A percentile compares a stretch with the other conserved stretches of the same genome.
These are phyloP conservation scores for Sesamia inferens DNA, from an alignment of 2,888 invertebrate species.

Conservation along the genomic window DNA sequence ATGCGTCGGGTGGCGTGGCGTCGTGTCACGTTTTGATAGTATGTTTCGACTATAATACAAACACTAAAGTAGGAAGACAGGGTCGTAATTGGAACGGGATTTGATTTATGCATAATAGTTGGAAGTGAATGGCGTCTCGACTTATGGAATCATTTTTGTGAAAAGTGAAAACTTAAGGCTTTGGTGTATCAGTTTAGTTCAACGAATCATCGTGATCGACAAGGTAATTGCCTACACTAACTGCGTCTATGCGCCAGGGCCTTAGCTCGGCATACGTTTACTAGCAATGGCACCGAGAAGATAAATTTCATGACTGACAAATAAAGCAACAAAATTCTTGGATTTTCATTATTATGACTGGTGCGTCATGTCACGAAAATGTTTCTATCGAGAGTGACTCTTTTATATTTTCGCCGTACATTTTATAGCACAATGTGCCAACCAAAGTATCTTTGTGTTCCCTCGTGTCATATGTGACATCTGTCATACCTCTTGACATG, in stretches of 20 bases:
- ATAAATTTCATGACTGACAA: background rate
- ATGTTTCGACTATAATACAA: too few species aligned
- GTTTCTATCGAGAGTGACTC: background rate
- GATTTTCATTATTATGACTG: background rate
- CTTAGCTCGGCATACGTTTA: too few species aligned
- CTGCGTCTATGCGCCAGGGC: too few species aligned
- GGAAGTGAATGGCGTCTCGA: slow-evolving; percentile 3
- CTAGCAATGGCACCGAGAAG: background rate
- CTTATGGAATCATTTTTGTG: background rate
- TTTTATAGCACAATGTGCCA: background rate
- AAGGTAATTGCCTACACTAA: too few species aligned
- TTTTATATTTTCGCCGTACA: background rate
- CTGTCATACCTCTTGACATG: background rate
- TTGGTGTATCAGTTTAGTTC: background rate
- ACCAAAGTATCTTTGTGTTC: background rate
- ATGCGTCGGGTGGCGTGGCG: too few species aligned
- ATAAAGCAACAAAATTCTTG: background rate
- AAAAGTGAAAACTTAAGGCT: background rate
- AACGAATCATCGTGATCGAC: too few species aligned
- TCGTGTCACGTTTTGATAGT: too few species aligned
- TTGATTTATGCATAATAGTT: slow-evolving; percentile 32
- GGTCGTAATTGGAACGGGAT: slow-evolving; percentile 36
- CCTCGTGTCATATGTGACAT: background rate
- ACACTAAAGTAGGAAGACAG: slow-evolving; percentile 10
- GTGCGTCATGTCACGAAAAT: background rate